Percentiles rank a stretch among this genome's conserved stretches.
Evolutionary conservation across 2,797 vertebrate genomes (phyloP).

Genomic region (Delichon dasypus): DNA sequence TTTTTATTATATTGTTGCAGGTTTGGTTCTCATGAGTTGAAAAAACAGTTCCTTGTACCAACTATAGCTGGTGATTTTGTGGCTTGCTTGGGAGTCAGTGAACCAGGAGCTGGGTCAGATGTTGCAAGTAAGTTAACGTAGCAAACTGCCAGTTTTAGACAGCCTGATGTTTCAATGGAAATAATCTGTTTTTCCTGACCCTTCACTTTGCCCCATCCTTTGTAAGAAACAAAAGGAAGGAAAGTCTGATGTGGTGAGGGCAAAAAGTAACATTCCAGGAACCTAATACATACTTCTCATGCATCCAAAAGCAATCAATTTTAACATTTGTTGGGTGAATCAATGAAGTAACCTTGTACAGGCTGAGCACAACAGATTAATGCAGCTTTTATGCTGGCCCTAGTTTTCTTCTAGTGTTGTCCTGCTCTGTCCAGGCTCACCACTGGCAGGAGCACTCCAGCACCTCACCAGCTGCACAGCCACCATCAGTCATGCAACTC

Average conservation of each 20-base stretch:
- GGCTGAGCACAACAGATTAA: not conserved
- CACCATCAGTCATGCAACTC: accelerated
- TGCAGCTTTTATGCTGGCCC: not conserved
- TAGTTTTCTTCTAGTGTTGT: not conserved
- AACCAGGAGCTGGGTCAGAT: constrained; percentile 85
- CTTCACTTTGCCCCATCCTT: not conserved
- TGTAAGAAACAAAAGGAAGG: not conserved
- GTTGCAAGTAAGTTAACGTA: constrained; percentile 81
- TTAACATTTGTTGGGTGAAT: not conserved
- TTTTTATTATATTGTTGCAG: constrained; percentile 64
- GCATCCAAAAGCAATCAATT: not conserved
- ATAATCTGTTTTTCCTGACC: not conserved
- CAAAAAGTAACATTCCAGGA: not conserved
- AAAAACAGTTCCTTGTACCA: constrained; percentile 82
- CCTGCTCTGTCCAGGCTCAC: not conserved
- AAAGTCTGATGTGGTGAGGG: not conserved
- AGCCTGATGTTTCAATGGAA: not conserved
- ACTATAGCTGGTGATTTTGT: constrained; percentile 85
- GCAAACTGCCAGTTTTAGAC: not conserved
- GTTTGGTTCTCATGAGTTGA: constrained; percentile 84
- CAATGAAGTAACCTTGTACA: not conserved
- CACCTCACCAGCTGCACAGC: not conserved
- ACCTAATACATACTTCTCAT: not conserved
- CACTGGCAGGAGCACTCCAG: not conserved
- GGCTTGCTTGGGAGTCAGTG: constrained; percentile 85